phyloP scores from a whole-genome alignment of 2,797 vertebrate species.

The Labroides dimidiatus region DNA sequence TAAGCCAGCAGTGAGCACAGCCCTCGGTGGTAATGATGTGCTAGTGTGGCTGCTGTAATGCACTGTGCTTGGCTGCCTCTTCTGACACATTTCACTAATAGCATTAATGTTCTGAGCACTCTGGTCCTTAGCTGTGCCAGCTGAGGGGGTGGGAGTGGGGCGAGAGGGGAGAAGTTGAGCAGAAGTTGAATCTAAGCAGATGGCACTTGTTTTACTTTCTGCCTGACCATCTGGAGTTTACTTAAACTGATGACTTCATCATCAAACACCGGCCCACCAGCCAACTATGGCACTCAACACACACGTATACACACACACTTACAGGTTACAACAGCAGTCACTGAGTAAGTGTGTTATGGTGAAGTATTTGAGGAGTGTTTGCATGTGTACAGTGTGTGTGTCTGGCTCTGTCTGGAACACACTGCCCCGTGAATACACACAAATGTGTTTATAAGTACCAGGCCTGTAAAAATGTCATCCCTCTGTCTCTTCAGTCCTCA shows the following conservation, averaged over 20 bases:
- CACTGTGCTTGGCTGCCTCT: constrained; percentile 84
- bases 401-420: constrained; percentile 47
- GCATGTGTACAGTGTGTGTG: constrained; percentile 33
- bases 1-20: constrained; percentile 50
- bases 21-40: constrained; percentile 68
- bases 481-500: constrained; percentile 74
- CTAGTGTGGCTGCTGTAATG: constrained; percentile 79
- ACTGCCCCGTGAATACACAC: constrained; percentile 55
- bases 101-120: constrained; percentile 83
- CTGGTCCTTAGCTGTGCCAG: constrained; percentile 75
- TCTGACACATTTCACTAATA: constrained; percentile 87
- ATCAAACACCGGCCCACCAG: constrained; percentile 81
- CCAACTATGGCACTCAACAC: constrained; percentile 81
- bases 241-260: constrained; percentile 89
- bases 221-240: constrained; percentile 86
- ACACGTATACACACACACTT: constrained; percentile 71
- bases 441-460: constrained; percentile 70
- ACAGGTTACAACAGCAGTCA: constrained; percentile 66
- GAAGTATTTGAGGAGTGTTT: constrained; percentile 48
- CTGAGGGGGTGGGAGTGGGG: constrained; percentile 57
- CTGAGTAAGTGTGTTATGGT: constrained; percentile 44
- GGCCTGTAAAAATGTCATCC: constrained; percentile 75
- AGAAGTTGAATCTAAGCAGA: constrained; percentile 87
- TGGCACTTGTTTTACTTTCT: constrained; percentile 88
- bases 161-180: constrained; percentile 72